These are phyloP conservation scores for Chironomus riparius DNA, from an alignment of 2,888 invertebrate genomes.

Conservation along the genomic window DNA sequence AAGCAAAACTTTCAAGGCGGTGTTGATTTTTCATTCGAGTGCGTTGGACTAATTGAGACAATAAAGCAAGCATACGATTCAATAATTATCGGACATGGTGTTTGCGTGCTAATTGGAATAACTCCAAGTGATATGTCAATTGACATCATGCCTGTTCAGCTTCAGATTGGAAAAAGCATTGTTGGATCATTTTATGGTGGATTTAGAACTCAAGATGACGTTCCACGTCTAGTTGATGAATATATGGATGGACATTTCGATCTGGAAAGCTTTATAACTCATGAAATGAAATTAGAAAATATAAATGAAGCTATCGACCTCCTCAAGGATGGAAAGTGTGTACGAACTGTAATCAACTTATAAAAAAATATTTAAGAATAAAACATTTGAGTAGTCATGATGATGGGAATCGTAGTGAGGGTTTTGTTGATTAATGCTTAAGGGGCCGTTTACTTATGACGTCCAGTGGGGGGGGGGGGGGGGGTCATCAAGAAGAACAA, in stretches of 20 bases:
- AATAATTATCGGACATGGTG: slow-evolving; percentile 94
- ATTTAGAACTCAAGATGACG: slow-evolving; percentile 80
- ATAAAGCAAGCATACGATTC: slow-evolving; percentile 66
- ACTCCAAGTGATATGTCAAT: slow-evolving; percentile 88
- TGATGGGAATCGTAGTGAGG: no score
- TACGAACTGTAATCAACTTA: slow-evolving; percentile 39
- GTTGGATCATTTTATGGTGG: slow-evolving; percentile 81
- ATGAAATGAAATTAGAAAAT: slow-evolving; percentile 58
- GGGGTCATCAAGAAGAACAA: no score
- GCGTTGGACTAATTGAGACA: slow-evolving; percentile 77
- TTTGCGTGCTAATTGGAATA: slow-evolving; percentile 84
- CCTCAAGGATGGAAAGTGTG: slow-evolving; percentile 66
- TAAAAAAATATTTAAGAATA: no score
- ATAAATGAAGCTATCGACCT: slow-evolving; percentile 83
- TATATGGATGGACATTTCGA: slow-evolving; percentile 68
- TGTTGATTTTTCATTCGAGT: slow-evolving; percentile 90
- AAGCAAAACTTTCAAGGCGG: slow-evolving; percentile 51
- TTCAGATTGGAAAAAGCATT: slow-evolving; percentile 91
- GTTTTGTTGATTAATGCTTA: no score
- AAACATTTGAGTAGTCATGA: no score
- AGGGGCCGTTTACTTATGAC: no score
- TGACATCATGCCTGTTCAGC: slow-evolving; percentile 85
- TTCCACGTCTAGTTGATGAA: slow-evolving; percentile 76
- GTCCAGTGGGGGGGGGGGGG: no score
- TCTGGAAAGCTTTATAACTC: slow-evolving; percentile 80